A percentile compares a stretch with the other conserved stretches of the same genome.
phyloP scores from a whole-genome alignment of 2,888 invertebrate genomes.

The Caenorhabditis wallacei region DNA sequence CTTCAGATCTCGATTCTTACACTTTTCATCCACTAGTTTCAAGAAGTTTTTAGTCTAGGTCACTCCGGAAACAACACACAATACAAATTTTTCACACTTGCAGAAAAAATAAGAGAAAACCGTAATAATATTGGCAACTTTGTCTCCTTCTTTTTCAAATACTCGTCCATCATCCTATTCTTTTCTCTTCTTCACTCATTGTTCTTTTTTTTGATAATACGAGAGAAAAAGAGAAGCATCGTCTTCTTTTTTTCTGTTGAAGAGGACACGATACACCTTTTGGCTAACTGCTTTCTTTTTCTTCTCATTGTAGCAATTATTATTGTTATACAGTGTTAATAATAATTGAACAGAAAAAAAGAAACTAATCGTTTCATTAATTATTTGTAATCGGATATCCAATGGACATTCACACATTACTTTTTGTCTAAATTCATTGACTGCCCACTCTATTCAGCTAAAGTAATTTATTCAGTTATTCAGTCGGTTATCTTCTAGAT shows the following conservation, averaged over 20 bases:
- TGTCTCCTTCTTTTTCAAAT: slow-evolving; percentile 13
- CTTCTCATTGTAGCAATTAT: slow-evolving; percentile 26
- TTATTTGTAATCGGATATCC: slow-evolving; percentile 23
- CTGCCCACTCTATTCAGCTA: slow-evolving; percentile 3
- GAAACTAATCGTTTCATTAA: slow-evolving; percentile 20
- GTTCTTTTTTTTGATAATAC: slow-evolving; percentile 55
- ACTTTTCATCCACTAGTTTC: slow-evolving; percentile 16
- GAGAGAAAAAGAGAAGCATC: slow-evolving; percentile 29
- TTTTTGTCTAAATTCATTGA: slow-evolving; percentile 5
- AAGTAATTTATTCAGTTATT: slow-evolving; percentile 26
- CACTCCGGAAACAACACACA: slow-evolving; percentile 22
- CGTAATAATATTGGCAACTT: slow-evolving; percentile 43
- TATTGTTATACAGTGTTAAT: slow-evolving; percentile 39
- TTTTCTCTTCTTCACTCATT: slow-evolving; percentile 41
- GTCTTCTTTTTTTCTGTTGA: slow-evolving; percentile 31
- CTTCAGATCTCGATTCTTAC: slow-evolving; percentile 39
- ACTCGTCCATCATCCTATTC: slow-evolving; percentile 36
- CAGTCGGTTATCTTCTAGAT: background rate
- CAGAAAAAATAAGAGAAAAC: slow-evolving; percentile 39
- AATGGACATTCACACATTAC: background rate
- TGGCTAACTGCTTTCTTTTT: slow-evolving; percentile 38
- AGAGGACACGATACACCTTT: slow-evolving; percentile 44
- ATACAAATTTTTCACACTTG: slow-evolving; percentile 18
- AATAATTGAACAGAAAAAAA: slow-evolving; percentile 12
- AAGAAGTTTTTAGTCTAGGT: slow-evolving; percentile 35